A percentile compares a stretch with the other conserved stretches of the same genome.
These are phyloP conservation scores for Cheumatopsyche charites DNA, from an alignment of 1,140 invertebrate genomes.

Conservation along the genomic window DNA sequence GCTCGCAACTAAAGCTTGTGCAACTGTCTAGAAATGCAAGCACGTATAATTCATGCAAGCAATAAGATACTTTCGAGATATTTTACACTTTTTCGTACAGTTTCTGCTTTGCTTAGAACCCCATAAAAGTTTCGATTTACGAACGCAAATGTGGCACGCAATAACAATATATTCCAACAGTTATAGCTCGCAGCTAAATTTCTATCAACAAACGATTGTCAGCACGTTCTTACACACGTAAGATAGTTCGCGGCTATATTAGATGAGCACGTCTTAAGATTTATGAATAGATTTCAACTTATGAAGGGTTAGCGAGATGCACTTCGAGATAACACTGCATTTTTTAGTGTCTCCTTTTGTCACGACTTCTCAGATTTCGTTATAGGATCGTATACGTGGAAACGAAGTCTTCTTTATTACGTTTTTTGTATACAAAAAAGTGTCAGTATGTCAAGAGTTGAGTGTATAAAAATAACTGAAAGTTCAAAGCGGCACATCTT, in stretches of 20 bases:
- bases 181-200: constrained; percentile 8
- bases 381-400: neutral
- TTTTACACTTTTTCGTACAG: neutral
- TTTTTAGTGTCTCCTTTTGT: constrained; percentile 4
- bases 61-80: neutral
- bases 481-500: constrained; percentile 18
- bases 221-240: neutral
- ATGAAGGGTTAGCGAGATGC: neutral
- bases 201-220: constrained; percentile 16
- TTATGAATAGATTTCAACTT: no score
- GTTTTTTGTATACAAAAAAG: constrained; percentile 21
- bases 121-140: constrained; percentile 2
- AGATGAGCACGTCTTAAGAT: no score
- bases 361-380: neutral
- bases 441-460: constrained; percentile 33
- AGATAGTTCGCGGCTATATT: no score
- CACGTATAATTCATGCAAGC: neutral
- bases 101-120: no score
- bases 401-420: neutral
- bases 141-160: neutral
- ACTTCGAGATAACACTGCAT: neutral
- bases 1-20: neutral
- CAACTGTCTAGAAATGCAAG: neutral
- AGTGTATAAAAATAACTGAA: constrained; percentile 14
- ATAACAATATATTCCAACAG: constrained; percentile 1